These are phyloP conservation scores for Pangasius mekongensis DNA, from an alignment of 2,797 vertebrate species.

Conservation along the genomic window DNA sequence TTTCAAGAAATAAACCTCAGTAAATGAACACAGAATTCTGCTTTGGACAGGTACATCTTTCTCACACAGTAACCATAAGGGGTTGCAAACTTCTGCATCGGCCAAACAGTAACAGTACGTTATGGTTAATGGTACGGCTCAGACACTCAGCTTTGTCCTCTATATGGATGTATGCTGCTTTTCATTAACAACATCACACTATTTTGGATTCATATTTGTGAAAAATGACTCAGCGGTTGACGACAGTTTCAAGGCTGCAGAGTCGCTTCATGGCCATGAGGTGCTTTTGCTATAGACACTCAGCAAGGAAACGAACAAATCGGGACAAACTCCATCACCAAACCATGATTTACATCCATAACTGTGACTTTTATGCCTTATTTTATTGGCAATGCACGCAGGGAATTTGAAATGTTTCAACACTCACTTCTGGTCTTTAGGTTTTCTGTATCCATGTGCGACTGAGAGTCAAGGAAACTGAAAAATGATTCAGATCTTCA, in stretches of 20 bases:
- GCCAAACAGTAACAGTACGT: no score
- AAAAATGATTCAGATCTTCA: not conserved
- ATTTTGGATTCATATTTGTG: not conserved
- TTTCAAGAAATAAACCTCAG: no score
- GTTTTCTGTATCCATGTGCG: conserved; percentile 53
- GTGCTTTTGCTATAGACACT: not conserved
- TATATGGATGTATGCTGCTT: not conserved
- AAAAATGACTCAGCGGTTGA: not conserved
- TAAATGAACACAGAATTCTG: no score
- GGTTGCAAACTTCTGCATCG: no score
- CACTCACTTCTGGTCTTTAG: conserved; percentile 56
- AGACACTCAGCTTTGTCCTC: not conserved
- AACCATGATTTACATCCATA: not conserved
- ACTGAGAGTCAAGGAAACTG: conserved; percentile 39
- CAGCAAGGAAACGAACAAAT: no score
- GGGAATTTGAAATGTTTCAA: not conserved
- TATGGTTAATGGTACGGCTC: no score
- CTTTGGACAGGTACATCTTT: no score
- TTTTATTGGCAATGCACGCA: not conserved
- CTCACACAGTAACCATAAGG: not conserved
- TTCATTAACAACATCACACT: not conserved
- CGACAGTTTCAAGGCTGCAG: not conserved
- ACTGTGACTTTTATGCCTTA: not conserved
- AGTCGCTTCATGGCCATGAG: not conserved
- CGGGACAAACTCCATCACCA: not conserved